These are phyloP conservation scores for Eleutherodactylus coqui DNA, from an alignment of 2,797 vertebrate species.

Conservation along the genomic window DNA sequence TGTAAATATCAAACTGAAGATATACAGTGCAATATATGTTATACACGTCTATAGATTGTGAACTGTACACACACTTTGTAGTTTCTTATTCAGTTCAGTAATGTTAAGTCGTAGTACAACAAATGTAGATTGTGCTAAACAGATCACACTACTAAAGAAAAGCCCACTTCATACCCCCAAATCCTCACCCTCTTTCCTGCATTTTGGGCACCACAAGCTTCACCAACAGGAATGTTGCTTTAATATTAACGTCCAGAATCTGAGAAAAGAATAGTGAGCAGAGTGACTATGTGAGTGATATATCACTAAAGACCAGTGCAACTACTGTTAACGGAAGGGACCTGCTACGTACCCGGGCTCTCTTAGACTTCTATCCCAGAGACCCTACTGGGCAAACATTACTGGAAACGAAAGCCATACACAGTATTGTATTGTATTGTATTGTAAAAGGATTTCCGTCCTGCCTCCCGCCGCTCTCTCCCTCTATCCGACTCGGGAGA, in stretches of 20 bases:
- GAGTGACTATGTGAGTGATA: neutral
- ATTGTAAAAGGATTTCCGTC: too few species aligned
- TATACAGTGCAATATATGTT: neutral
- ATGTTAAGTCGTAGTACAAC: too few species aligned
- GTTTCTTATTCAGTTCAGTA: neutral
- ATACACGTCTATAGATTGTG: neutral
- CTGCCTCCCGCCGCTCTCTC: too few species aligned
- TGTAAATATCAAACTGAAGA: neutral
- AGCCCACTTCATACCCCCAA: neutral
- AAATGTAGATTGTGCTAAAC: neutral
- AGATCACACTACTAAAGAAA: neutral
- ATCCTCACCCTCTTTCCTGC: conserved; percentile 83
- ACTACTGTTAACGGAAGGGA: neutral
- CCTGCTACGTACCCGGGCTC: too few species aligned
- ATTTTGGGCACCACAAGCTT: conserved; percentile 86
- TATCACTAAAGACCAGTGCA: neutral
- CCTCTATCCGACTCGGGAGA: too few species aligned
- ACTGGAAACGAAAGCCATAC: too few species aligned
- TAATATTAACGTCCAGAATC: conserved; percentile 87
- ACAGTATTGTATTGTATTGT: too few species aligned
- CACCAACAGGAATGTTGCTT: conserved; percentile 81
- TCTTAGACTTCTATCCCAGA: too few species aligned
- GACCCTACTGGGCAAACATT: too few species aligned
- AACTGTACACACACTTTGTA: neutral
- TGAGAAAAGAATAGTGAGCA: conserved; percentile 64